phyloP scores from a whole-genome alignment of 1,140 invertebrate species.

The Drosophila ogumai region DNA sequence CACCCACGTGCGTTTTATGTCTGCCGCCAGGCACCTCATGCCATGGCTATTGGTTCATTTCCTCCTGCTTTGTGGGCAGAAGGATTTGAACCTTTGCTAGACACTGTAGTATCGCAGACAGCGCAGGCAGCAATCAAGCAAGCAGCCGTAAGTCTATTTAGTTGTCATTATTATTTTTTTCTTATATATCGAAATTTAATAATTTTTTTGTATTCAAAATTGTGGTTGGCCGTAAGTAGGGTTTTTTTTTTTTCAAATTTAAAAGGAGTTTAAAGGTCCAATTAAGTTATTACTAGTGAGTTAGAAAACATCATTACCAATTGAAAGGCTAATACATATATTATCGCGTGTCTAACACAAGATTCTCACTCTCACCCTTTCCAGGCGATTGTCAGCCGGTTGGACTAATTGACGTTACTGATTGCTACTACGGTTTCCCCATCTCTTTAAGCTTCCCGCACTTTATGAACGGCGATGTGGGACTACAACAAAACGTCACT shows the following conservation, averaged over 20 bases:
- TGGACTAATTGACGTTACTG: constrained; percentile 91
- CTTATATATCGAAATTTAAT: too few species aligned
- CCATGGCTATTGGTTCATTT: too few species aligned
- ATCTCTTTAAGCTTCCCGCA: constrained; percentile 95
- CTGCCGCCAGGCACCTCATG: too few species aligned
- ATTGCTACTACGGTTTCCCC: constrained; percentile 94
- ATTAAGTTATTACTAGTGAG: background rate
- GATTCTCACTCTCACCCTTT: background rate
- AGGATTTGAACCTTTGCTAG: too few species aligned
- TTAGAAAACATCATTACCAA: background rate
- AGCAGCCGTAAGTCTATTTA: too few species aligned
- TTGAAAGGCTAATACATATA: background rate
- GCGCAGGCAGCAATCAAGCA: too few species aligned
- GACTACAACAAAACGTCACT: constrained; percentile 88
- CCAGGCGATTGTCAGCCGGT: constrained; percentile 88
- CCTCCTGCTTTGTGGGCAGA: too few species aligned
- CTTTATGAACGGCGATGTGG: constrained; percentile 91
- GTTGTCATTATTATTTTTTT: too few species aligned
- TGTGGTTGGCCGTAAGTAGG: too few species aligned
- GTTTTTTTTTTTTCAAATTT: background rate
- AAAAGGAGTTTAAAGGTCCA: background rate
- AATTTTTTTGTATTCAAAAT: too few species aligned
- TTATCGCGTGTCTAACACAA: background rate
- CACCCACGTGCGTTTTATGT: too few species aligned
- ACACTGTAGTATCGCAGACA: too few species aligned